phyloP scores from a whole-genome alignment of 2,113 vertebrate genomes.

The Eclectus roratus region DNA sequence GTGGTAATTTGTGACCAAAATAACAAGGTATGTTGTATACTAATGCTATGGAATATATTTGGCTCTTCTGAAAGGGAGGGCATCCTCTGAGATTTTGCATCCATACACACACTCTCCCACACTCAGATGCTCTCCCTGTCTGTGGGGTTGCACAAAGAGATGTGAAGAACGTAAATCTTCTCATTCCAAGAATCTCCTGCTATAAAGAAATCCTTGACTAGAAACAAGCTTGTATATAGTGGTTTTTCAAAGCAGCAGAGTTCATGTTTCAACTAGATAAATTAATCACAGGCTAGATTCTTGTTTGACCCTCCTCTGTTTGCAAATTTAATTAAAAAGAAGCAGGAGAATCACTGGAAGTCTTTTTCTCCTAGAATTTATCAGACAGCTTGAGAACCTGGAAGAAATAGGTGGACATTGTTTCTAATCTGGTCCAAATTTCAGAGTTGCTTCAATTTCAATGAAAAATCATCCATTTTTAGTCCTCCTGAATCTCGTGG shows the following conservation, averaged over 20 bases:
- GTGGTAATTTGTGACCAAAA: neutral
- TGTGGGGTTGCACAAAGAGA: neutral
- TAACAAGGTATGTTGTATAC: neutral
- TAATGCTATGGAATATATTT: neutral
- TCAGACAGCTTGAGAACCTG: neutral
- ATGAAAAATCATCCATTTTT: neutral
- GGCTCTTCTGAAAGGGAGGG: neutral
- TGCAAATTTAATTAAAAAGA: neutral
- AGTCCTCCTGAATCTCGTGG: neutral
- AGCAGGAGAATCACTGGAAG: neutral
- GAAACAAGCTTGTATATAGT: neutral
- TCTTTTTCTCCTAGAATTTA: neutral
- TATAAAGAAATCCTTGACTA: neutral
- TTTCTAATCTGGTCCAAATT: neutral
- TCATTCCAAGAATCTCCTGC: neutral
- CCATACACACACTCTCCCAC: neutral
- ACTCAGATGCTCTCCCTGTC: neutral
- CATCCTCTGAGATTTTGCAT: neutral
- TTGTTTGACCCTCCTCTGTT: neutral
- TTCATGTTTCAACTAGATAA: neutral
- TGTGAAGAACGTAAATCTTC: neutral
- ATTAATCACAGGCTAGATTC: neutral
- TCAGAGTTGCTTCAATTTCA: neutral
- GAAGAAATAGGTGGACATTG: neutral
- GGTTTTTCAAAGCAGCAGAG: neutral